Conservation (phyloP, 2,113 vertebrate genomes). For the Platysternon megacephalum region DNA sequence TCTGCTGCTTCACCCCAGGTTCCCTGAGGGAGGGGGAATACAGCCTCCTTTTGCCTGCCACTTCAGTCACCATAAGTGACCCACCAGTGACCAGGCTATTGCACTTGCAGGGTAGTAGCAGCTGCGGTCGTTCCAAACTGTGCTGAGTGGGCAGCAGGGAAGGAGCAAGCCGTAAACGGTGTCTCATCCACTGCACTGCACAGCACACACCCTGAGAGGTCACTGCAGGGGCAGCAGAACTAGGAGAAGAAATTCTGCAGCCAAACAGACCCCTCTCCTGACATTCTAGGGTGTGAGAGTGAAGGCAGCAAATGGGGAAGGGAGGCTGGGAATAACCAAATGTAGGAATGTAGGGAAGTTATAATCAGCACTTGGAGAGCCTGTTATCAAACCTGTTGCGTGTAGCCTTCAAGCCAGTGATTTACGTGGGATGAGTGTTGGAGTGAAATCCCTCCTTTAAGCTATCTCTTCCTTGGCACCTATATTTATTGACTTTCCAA, state of each 20-base stretch:
- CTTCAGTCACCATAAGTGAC: not conserved
- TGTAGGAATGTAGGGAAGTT: not conserved
- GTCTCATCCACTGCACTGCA: not conserved
- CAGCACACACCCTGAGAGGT: not conserved
- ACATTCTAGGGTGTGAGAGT: not conserved
- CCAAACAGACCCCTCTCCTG: not conserved
- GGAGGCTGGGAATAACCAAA: not conserved
- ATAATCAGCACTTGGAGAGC: not conserved
- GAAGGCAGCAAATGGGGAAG: not conserved
- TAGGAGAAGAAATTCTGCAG: not conserved
- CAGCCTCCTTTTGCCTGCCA: not conserved
- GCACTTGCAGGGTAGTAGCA: too few species aligned
- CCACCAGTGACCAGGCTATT: not conserved
- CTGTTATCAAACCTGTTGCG: not conserved
- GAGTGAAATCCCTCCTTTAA: not conserved
- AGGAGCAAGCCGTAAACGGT: not conserved
- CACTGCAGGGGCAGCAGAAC: not conserved
- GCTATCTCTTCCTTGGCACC: not conserved
- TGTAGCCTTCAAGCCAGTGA: not conserved
- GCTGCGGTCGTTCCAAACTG: not conserved
- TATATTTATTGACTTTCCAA: not conserved
- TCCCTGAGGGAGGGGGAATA: not conserved
- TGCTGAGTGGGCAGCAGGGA: not conserved
- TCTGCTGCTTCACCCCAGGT: not conserved
- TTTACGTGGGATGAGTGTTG: not conserved